Base-by-base conservation (phyloP, 2,888 invertebrate species). In the Lasius platythorax region DNA sequence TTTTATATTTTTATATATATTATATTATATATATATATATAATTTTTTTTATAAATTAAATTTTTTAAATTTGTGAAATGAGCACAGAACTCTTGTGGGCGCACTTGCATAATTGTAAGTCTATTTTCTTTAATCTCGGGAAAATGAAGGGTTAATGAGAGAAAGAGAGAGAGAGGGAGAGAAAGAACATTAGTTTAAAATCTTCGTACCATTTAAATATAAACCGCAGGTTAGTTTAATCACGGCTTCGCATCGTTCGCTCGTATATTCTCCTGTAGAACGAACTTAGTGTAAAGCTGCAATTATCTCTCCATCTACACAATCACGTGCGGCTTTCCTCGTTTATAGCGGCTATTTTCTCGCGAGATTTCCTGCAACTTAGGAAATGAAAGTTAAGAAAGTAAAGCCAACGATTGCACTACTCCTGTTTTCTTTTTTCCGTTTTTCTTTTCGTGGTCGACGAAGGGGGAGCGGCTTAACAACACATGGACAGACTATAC, bases 301-400 rank as follows among this genome's bases (percentile, higher is more conserved):
- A 61, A 72, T 81, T 81, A 81, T 81, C 73, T 81, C 37, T 5
- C 33, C 43, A 61, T 61, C 72, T 72, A 61, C 37, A 18, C 43
- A 58, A 53, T 46, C 73, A 61, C 79, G 73, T 50, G 4, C 37
- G 46, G 23, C 46, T 73, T 73, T 50, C 33, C 18, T 79, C 79
- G 15, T 78, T 70, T 15, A 23, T 43, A 53, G 23, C 30, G 23
- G 12, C 15, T 33, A 23, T 70, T 70, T 70, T 61, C 46, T 46
- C 28, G 37, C 15, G 61, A 73, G 61, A 81, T 81, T 81, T 81
- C 37, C 61, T 79, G 46, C 30, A 53, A 56, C 72, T 73, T 37
- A 37, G 79, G 79, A 72, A 70, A 79, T 79, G 78, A 79, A 79
- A 81, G 79, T 70, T 61, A 61, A 61, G 72, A 70, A 79, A 78